Evolutionary conservation across 1,140 invertebrate genomes (phyloP).

Genomic region (Cheumatopsyche charites): DNA sequence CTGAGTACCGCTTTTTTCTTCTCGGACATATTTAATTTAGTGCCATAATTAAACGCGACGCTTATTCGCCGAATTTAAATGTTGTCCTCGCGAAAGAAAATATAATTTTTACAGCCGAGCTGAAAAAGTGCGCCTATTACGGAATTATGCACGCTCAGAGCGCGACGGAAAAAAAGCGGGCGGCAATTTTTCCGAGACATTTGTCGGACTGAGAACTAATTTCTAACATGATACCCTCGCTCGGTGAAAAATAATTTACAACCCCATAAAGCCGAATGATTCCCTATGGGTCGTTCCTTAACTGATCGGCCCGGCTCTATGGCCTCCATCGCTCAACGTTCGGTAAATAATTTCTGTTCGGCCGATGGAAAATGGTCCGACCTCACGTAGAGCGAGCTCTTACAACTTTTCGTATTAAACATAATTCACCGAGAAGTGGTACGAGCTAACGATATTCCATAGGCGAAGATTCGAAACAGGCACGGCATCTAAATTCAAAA

Average conservation of each 20-base stretch:
- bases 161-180: too few species aligned
- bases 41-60: too few species aligned
- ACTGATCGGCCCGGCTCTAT: conserved; percentile 13
- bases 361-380: not conserved
- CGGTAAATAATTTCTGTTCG: conserved; percentile 26
- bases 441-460: conserved; percentile 2
- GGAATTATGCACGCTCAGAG: not conserved
- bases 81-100: too few species aligned
- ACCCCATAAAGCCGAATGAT: conserved; percentile 33
- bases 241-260: conserved; percentile 28
- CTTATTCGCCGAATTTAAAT: too few species aligned
- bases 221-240: not conserved
- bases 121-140: conserved; percentile 8
- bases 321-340: conserved; percentile 27
- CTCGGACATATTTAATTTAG: too few species aligned
- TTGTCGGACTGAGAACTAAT: conserved; percentile 10
- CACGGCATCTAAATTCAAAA: too few species aligned
- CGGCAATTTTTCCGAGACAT: not conserved
- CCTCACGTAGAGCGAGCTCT: not conserved
- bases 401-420: conserved; percentile 22
- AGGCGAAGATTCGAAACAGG: not conserved
- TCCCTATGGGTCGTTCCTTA: conserved; percentile 5
- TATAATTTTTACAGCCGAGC: not conserved
- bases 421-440: conserved; percentile 21
- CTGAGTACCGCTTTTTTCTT: too few species aligned